Conservation (phyloP, 2,797 vertebrate genomes). For the Coreius guichenoti region DNA sequence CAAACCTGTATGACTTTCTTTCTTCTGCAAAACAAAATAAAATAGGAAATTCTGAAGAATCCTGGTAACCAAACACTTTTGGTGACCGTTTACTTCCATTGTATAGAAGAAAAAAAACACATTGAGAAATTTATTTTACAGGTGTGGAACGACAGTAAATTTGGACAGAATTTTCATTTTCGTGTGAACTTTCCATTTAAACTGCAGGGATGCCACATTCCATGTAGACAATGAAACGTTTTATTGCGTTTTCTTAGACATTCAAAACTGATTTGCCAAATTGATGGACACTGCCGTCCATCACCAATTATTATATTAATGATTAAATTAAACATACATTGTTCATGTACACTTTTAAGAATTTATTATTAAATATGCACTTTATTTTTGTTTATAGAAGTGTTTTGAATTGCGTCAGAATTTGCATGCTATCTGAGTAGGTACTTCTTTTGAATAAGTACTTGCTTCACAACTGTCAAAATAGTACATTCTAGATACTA, state of each 20-base stretch:
- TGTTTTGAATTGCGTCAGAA: not conserved
- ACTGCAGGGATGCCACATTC: not conserved
- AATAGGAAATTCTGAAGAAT: not conserved
- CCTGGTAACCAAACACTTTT: not conserved
- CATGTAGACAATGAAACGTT: not conserved
- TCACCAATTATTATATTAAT: not conserved
- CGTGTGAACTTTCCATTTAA: not conserved
- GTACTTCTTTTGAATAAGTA: not conserved
- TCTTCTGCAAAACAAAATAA: not conserved
- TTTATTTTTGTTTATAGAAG: not conserved
- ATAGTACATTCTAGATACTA: not conserved
- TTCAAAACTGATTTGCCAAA: not conserved
- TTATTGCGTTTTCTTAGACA: not conserved
- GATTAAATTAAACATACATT: not conserved
- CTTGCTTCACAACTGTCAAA: not conserved
- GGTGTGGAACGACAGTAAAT: not conserved
- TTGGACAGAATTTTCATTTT: not conserved
- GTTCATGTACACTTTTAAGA: not conserved
- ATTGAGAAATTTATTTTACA: not conserved
- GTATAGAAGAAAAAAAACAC: not conserved
- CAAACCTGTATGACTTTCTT: not conserved
- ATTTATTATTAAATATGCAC: not conserved
- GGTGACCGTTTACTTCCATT: not conserved
- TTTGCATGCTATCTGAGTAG: not conserved
- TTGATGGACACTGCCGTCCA: not conserved